Base-by-base conservation (phyloP, 2,797 vertebrate species). In the Gymnocypris eckloni region DNA sequence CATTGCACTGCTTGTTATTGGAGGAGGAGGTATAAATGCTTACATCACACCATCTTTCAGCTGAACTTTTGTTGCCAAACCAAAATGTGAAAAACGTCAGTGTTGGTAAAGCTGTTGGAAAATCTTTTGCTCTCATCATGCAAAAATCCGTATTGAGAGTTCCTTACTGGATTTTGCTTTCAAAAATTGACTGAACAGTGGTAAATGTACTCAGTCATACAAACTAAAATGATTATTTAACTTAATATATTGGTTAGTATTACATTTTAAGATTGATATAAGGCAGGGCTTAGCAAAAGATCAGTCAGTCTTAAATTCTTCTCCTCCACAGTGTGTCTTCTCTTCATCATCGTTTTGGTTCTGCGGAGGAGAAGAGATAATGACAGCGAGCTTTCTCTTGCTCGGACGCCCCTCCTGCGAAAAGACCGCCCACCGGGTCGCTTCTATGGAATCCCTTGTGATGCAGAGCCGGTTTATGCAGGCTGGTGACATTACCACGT, bases 391-490 rank as follows among this genome's bases (percentile, higher is more conserved):
- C 91, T 93, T 48, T 91, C 91, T 4, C 66, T 94, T 0, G 86
- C 95, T 0, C 94, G 95, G 78, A 89, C 95, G 1, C 95, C 96
- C 0, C 43, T 98, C 79, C 87, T 97, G 64, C 86, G 89, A 6
- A 91, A 92, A 87, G 95, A 94, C 50, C 90, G 91, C 0, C 92
- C 91, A 7, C 92, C 85, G 8, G 92, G 92, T 3, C 84, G 89
- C 33, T 93, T 91, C 2, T 97, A 97, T 0, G 96, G 96, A 37
- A 92, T 96, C 4, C 94, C 90, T 0, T 95, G 96, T 83, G 96
- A 97, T 61, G 94, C 92, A 8, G 96, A 97, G 80, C 97, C 97
- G 0, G 95, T 98, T 16, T 98, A 98, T 5, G 96, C 97, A 0
- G 97, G 97, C 83, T 98, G 97, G 97, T 97, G 95, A 96, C 3